These are phyloP conservation scores for Telmatochromis sp. DNA, from an alignment of 2,113 vertebrate genomes.

Conservation along the genomic window DNA sequence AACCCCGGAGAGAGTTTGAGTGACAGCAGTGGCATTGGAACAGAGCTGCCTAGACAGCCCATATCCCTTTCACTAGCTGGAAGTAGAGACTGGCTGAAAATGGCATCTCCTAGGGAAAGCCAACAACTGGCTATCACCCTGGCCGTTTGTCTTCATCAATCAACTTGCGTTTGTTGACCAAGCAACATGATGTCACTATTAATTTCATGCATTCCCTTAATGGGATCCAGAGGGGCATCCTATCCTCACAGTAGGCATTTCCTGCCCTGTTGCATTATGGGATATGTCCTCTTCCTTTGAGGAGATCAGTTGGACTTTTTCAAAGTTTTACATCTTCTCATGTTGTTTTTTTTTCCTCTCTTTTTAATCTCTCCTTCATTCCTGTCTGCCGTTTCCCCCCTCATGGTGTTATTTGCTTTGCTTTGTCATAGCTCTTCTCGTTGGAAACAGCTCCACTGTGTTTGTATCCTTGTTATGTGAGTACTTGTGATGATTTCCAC, in stretches of 20 bases:
- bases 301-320: slow-evolving; percentile 61
- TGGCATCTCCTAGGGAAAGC: slow-evolving; percentile 72
- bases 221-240: slow-evolving; percentile 68
- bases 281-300: slow-evolving; percentile 66
- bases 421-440: slow-evolving; percentile 52
- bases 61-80: slow-evolving; percentile 67
- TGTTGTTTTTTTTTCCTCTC: slow-evolving; percentile 22
- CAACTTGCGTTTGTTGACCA: slow-evolving; percentile 79
- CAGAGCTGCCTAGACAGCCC: slow-evolving; percentile 42
- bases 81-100: slow-evolving; percentile 55
- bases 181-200: slow-evolving; percentile 82
- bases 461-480: slow-evolving; percentile 60
- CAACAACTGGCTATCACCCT: slow-evolving; percentile 73
- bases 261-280: slow-evolving; percentile 68
- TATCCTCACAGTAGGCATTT: slow-evolving; percentile 70
- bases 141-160: slow-evolving; percentile 82
- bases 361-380: slow-evolving; percentile 44
- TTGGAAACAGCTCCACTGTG: slow-evolving; percentile 41
- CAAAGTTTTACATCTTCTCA: slow-evolving; percentile 37
- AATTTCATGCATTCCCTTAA: slow-evolving; percentile 79
- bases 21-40: slow-evolving; percentile 49
- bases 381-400: slow-evolving; percentile 31
- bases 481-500: slow-evolving; percentile 63
- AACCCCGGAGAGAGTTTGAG: slow-evolving; percentile 36
- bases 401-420: slow-evolving; percentile 50